A percentile compares a stretch with the other conserved stretches of the same genome.
phyloP scores from a whole-genome alignment of 2,888 invertebrate genomes.

The Autographa gamma region DNA sequence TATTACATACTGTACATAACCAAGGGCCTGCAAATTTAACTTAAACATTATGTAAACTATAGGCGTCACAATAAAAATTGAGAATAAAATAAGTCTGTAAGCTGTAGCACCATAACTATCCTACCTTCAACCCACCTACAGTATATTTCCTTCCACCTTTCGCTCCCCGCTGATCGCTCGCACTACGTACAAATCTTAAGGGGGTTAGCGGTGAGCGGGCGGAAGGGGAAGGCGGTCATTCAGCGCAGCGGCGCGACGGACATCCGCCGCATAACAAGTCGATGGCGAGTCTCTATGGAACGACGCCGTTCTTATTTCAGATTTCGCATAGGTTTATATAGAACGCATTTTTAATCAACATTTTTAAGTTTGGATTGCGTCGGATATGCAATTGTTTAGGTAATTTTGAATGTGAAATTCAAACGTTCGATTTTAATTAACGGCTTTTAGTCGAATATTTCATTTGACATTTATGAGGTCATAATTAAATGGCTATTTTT shows the following conservation, averaged over 20 bases:
- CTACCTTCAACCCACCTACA: neutral
- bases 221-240: conserved; percentile 89
- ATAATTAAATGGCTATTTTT: no score
- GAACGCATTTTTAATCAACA: conserved; percentile 60
- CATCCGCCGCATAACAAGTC: conserved; percentile 90
- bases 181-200: conserved; percentile 49
- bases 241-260: conserved; percentile 89
- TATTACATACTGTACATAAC: no score
- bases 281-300: conserved; percentile 81
- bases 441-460: conserved; percentile 21
- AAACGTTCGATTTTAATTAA: conserved; percentile 6
- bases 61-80: no score
- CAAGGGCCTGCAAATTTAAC: no score
- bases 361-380: conserved; percentile 31
- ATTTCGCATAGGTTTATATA: conserved; percentile 81
- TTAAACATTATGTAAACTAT: neutral
- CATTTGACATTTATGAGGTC: no score
- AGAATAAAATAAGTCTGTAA: no score
- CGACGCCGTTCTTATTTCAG: conserved; percentile 80
- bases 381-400: conserved; percentile 40
- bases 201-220: conserved; percentile 69
- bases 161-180: conserved; percentile 59
- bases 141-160: neutral
- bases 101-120: no score
- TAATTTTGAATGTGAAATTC: conserved; percentile 2